Base-by-base conservation (phyloP, 1,140 invertebrate genomes). In the Drosophila pallidifrons region DNA sequence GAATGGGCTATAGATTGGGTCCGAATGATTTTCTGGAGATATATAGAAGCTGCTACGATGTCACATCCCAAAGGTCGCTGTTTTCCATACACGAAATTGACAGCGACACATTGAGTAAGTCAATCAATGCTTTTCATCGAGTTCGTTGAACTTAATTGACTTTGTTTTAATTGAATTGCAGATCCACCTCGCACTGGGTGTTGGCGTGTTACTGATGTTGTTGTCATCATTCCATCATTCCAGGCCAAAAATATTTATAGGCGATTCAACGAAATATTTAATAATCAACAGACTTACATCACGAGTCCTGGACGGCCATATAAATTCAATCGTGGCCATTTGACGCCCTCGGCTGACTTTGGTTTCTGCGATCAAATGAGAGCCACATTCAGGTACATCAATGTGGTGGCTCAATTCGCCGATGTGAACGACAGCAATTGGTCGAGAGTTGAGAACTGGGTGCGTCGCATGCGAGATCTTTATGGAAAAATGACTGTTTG, bases 341-440 rank as follows among this genome's bases (percentile, higher is more conserved):
- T 82, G 8, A 65, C 75, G 0, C 75, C 80, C 2, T 78, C 80
- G 0, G 81, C 59, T 0, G 81, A 82, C 32, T 82, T 51, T 8
- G 52, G 79, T 0, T 82, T 15, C 13, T 46, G 30, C 1, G 61
- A 71, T n/a, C 63, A 82, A n/a, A 83, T 73, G 76, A 64, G 72
- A 38, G 68, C 80, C n/a, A 92, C 92, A 11, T 92, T 81, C 54
- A 93, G 93, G 63, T 94, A 92, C 63, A 72, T 93, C 0, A 94
- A 94, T 70, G 91, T 82, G 0, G 92, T 83, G 7, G 93, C 93
- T 1, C 93, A 93, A 75, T 94, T 93, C 86, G 91, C 93, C 55
- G 91, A 68, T 5, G 87, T 94, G 20, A 93, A 93, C 43, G 89
- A 79, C 2, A 81, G 91, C n/a, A 94, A 94, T 76, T 94, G 94